Conservation (phyloP, 2,113 vertebrate species). For the Sardina pilchardus region DNA sequence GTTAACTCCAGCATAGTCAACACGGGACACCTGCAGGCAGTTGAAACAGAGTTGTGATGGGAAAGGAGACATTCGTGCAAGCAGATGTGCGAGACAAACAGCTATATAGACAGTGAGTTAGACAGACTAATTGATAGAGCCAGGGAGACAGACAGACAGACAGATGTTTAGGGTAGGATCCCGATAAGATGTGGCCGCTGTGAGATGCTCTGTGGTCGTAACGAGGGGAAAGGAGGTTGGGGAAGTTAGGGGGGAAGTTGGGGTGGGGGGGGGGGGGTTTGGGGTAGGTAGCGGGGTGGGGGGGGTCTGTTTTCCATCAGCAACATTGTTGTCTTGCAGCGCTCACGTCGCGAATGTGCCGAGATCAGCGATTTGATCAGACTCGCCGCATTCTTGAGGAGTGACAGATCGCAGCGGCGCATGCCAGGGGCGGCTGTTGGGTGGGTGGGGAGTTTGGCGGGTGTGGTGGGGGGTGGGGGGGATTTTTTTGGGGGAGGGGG, state of each 20-base stretch:
- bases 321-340: conserved; percentile 53
- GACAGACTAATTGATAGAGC: not conserved
- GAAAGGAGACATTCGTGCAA: not conserved
- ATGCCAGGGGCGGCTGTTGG: conserved; percentile 51
- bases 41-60: not conserved
- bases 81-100: not conserved
- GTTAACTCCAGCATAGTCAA: not conserved
- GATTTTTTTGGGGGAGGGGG: not conserved
- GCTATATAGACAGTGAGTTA: not conserved
- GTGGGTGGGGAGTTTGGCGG: not conserved
- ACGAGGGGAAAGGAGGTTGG: not conserved
- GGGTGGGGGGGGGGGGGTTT: not conserved
- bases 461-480: not conserved
- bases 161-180: not conserved
- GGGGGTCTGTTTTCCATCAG: conserved; percentile 66
- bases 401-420: conserved; percentile 45
- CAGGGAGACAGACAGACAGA: not conserved
- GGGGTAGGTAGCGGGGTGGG: conserved; percentile 27
- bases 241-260: not conserved
- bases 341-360: conserved; percentile 61
- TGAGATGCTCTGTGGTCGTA: not conserved
- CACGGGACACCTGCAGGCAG: not conserved
- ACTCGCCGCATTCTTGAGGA: conserved; percentile 55
- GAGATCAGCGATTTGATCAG: conserved; percentile 66
- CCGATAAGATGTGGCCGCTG: not conserved